These are phyloP conservation scores for Lysandra bellargus DNA, from an alignment of 2,888 invertebrate genomes.

Conservation along the genomic window DNA sequence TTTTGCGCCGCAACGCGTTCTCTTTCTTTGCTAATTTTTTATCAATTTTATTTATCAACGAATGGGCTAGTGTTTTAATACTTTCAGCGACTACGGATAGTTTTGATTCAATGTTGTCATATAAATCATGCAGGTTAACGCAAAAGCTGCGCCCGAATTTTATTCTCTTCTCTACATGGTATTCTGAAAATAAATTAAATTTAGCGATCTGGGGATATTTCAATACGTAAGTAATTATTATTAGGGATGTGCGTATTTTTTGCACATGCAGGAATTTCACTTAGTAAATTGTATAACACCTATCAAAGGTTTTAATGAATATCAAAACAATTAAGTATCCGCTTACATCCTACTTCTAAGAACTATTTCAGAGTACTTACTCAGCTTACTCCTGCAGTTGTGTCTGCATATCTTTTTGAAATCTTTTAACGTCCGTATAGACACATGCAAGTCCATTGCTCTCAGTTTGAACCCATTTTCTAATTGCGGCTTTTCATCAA, in stretches of 20 bases:
- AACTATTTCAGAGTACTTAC: neutral
- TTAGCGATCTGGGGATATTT: neutral
- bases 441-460: conserved; percentile 30
- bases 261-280: neutral
- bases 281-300: neutral
- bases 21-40: conserved; percentile 5
- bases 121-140: neutral
- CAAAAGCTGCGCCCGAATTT: neutral
- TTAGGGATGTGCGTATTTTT: neutral
- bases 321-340: no score
- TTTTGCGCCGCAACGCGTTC: neutral
- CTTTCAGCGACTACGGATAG: neutral
- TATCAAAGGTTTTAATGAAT: neutral
- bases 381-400: conserved; percentile 12
- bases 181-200: neutral
- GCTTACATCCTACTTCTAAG: neutral
- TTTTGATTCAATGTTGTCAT: neutral
- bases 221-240: neutral
- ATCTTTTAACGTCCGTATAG: conserved; percentile 30
- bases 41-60: conserved; percentile 1
- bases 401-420: conserved; percentile 44
- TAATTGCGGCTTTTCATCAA: conserved; percentile 41
- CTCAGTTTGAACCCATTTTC: conserved; percentile 39
- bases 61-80: neutral
- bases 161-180: conserved; percentile 5